Conservation (phyloP, 2,797 vertebrate genomes). For the Onychomys leucogaster region DNA sequence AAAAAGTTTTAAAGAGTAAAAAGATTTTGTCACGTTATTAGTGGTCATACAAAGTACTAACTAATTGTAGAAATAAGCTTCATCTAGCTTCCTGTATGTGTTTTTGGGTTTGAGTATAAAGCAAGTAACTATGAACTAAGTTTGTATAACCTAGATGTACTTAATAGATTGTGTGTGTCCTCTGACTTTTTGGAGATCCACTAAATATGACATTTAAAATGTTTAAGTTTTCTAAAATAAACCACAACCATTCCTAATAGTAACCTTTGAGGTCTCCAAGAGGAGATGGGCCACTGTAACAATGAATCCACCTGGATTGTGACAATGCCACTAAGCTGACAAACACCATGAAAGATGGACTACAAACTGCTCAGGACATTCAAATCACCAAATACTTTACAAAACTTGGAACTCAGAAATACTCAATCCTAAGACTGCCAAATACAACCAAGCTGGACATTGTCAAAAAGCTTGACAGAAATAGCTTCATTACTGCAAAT, state of each 20-base stretch:
- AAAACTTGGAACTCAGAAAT: not conserved
- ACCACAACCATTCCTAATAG: not conserved
- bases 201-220: not conserved
- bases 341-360: not conserved
- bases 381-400: not conserved
- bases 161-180: not conserved
- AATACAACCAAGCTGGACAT: not conserved
- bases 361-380: not conserved
- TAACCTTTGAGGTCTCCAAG: not conserved
- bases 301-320: not conserved
- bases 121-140: not conserved
- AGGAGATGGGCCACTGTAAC: not conserved
- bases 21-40: not conserved
- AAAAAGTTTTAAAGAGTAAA: too few relatives aligned
- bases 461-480: not conserved
- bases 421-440: not conserved
- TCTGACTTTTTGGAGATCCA: not conserved
- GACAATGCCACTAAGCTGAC: not conserved
- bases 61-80: not conserved
- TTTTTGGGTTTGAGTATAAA: not conserved
- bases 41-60: not conserved
- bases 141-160: not conserved
- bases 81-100: not conserved
- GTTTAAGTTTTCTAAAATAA: not conserved
- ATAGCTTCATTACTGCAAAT: not conserved